Percentiles rank a stretch among this genome's conserved stretches.
Evolutionary conservation across 2,888 invertebrate genomes (phyloP).

Genomic region (Leptinotarsa haldemani): DNA sequence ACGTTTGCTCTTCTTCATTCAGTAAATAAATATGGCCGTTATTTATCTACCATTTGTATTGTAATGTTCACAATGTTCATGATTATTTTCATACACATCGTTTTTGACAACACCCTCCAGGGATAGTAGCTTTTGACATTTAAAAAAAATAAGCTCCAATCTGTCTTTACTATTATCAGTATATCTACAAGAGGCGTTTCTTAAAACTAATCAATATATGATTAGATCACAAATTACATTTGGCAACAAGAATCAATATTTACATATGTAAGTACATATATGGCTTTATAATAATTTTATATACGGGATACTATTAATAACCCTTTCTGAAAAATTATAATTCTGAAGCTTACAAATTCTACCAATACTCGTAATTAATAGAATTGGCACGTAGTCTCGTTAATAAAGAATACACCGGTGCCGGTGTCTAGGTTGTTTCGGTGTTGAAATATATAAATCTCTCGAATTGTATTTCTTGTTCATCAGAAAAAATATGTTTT

Average conservation of each 20-base stretch:
- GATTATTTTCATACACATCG: background rate
- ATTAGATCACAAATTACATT: constrained; percentile 40
- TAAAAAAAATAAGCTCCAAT: background rate
- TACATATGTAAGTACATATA: background rate
- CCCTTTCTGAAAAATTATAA: background rate
- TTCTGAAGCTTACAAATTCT: too few species aligned
- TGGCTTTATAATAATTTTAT: background rate
- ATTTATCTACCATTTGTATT: constrained; percentile 52
- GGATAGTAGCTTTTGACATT: too few species aligned
- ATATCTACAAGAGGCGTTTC: constrained; percentile 1
- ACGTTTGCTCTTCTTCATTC: background rate
- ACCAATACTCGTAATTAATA: background rate
- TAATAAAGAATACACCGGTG: too few species aligned
- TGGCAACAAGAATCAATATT: constrained; percentile 34
- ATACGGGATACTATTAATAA: background rate
- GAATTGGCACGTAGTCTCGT: background rate
- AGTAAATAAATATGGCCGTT: constrained; percentile 57
- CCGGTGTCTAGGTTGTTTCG: too few species aligned
- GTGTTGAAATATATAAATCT: too few species aligned
- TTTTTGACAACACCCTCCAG: background rate
- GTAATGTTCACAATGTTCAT: background rate
- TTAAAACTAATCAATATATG: constrained; percentile 7
- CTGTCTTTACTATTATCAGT: background rate
- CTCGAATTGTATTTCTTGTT: too few species aligned
- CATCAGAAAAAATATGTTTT: too few species aligned